Percentiles rank a stretch among this genome's conserved stretches.
Conservation (phyloP, 2,113 vertebrate genomes). For the Strix uralensis region DNA sequence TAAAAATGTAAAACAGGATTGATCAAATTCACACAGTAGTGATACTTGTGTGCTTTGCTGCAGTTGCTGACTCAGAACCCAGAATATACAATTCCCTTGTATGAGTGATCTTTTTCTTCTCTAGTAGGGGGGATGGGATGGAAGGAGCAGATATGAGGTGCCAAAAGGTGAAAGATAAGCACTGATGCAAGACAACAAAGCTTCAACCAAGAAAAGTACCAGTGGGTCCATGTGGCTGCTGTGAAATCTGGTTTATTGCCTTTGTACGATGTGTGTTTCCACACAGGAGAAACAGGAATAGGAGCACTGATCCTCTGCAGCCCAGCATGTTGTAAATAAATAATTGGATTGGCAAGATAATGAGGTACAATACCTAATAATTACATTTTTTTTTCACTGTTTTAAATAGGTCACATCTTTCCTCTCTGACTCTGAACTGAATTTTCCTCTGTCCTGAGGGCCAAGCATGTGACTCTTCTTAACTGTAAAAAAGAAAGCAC, state of each 20-base stretch:
- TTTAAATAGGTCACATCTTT: conserved; percentile 49
- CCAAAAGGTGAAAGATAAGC: not conserved
- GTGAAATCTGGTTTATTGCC: not conserved
- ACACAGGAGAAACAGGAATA: not conserved
- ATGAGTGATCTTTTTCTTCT: not conserved
- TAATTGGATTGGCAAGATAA: not conserved
- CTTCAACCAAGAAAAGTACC: not conserved
- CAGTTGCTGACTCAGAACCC: not conserved
- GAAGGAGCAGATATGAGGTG: not conserved
- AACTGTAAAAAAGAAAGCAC: conserved; percentile 15
- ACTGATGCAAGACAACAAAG: not conserved
- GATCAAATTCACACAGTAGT: not conserved
- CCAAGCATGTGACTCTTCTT: conserved; percentile 31
- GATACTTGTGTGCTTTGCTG: not conserved
- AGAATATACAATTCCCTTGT: not conserved
- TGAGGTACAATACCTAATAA: not conserved
- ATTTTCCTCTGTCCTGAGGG: not conserved
- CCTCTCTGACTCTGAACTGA: not conserved
- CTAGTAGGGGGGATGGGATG: not conserved
- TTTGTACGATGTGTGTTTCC: not conserved
- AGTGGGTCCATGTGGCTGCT: not conserved
- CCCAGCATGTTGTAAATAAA: not conserved
- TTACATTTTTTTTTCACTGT: not conserved
- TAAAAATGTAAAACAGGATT: not conserved
- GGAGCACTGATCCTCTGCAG: not conserved